Conservation (phyloP, 2,113 vertebrate species). For the Cynoglossus semilaevis region DNA sequence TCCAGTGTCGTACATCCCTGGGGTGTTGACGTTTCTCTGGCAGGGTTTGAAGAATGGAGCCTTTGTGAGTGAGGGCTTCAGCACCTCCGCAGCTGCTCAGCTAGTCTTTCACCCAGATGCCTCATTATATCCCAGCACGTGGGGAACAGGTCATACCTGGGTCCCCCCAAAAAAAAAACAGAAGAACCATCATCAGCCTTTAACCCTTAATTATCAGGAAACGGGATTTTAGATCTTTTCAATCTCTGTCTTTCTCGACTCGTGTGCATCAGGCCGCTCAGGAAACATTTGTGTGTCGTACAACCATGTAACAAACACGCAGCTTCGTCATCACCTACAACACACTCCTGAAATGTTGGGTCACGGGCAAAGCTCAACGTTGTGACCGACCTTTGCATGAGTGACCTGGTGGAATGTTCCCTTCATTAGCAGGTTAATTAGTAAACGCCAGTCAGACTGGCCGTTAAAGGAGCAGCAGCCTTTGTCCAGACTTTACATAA, state of each 20-base stretch:
- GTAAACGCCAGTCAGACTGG: no score
- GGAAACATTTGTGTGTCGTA: no score
- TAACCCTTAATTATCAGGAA: constrained; percentile 31
- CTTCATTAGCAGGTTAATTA: no score
- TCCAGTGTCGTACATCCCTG: constrained; percentile 63
- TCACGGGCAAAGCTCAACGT: no score
- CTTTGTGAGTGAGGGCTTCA: constrained; percentile 62
- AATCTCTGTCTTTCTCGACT: constrained; percentile 22
- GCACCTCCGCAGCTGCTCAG: constrained; percentile 34
- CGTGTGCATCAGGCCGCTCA: no score
- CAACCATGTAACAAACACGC: no score
- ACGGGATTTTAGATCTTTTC: constrained; percentile 39
- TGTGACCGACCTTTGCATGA: no score
- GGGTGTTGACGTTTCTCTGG: constrained; percentile 63
- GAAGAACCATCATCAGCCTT: constrained; percentile 10
- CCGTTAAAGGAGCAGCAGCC: no score
- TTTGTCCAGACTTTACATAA: no score
- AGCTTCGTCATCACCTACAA: no score
- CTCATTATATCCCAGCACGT: constrained; percentile 35
- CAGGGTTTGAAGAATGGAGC: constrained; percentile 58
- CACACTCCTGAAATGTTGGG: no score
- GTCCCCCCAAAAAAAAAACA: constrained; percentile 19
- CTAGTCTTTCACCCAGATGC: constrained; percentile 43
- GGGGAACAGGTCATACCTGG: constrained; percentile 28
- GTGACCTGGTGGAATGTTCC: no score